Conservation (phyloP, 2,113 vertebrate genomes). For the Alligator sinensis region DNA sequence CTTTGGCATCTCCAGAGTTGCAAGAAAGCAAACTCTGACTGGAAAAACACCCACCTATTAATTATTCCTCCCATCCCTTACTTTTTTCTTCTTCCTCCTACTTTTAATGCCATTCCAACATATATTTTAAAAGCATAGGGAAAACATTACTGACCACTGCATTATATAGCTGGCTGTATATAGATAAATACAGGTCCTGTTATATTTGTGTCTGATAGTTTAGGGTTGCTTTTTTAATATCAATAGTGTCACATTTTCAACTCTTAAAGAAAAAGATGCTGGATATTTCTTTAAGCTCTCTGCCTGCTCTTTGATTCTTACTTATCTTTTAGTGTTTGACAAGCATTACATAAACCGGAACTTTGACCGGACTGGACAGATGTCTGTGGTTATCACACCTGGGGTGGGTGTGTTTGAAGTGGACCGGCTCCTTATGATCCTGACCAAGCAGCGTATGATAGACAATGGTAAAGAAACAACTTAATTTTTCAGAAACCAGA, state of each 20-base stretch:
- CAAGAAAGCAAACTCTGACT: background rate
- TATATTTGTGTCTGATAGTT: background rate
- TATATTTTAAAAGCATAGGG: background rate
- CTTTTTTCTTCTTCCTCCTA: background rate
- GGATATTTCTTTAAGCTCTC: background rate
- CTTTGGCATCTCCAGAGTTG: background rate
- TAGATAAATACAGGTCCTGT: background rate
- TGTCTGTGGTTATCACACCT: conserved; percentile 98
- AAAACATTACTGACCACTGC: background rate
- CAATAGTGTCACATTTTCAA: background rate
- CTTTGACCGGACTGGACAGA: conserved; percentile 97
- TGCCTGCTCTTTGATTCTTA: background rate
- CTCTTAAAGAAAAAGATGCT: background rate
- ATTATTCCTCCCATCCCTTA: background rate
- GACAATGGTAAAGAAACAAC: conserved; percentile 88
- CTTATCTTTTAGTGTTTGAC: conserved; percentile 89
- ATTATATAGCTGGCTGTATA: background rate
- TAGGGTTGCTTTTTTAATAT: background rate
- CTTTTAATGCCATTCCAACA: background rate
- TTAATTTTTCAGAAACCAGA: accelerated
- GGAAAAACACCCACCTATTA: background rate
- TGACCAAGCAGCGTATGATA: conserved; percentile 99
- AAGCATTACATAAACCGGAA: conserved; percentile 99
- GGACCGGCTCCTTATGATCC: conserved; percentile 96
- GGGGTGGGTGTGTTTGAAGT: conserved; percentile 97